Percentiles rank a stretch among this genome's conserved stretches.
Conservation (phyloP, 2,113 vertebrate genomes). For the Tupaia tana region DNA sequence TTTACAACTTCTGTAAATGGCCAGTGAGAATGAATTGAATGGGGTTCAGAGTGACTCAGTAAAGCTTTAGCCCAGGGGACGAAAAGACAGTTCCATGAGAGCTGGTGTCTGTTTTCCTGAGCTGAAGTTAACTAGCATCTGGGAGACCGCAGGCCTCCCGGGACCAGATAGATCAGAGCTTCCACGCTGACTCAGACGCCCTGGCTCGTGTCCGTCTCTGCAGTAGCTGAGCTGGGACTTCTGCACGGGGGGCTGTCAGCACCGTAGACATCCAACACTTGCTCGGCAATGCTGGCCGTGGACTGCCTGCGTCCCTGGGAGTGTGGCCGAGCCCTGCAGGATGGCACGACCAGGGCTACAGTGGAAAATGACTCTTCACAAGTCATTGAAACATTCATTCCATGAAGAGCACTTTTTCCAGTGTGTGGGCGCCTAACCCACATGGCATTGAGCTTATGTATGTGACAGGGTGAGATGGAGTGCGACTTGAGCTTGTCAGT, state of each 20-base stretch:
- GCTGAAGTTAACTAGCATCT: too few relatives aligned
- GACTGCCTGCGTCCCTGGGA: too few relatives aligned
- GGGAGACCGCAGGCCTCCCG: too few relatives aligned
- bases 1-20: background rate
- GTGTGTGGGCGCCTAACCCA: background rate
- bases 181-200: slow-evolving; percentile 34
- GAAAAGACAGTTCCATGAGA: slow-evolving; percentile 1
- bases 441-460: background rate
- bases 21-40: too few relatives aligned
- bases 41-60: background rate
- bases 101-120: slow-evolving; percentile 28
- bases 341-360: background rate
- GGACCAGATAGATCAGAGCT: background rate
- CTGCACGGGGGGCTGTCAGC: too few relatives aligned
- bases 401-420: slow-evolving; percentile 23
- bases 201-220: slow-evolving; percentile 48
- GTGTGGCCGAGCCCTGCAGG: background rate
- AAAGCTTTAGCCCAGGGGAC: background rate
- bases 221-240: slow-evolving; percentile 40
- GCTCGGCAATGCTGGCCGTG: too few relatives aligned
- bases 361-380: slow-evolving; percentile 55
- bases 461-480: background rate
- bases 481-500: background rate
- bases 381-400: slow-evolving; percentile 44
- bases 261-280: too few relatives aligned